Evolutionary conservation across 2,888 invertebrate genomes (phyloP), one percentile per base, ranked within the genome.

Genomic region (Troides oblongomaculatus): DNA sequence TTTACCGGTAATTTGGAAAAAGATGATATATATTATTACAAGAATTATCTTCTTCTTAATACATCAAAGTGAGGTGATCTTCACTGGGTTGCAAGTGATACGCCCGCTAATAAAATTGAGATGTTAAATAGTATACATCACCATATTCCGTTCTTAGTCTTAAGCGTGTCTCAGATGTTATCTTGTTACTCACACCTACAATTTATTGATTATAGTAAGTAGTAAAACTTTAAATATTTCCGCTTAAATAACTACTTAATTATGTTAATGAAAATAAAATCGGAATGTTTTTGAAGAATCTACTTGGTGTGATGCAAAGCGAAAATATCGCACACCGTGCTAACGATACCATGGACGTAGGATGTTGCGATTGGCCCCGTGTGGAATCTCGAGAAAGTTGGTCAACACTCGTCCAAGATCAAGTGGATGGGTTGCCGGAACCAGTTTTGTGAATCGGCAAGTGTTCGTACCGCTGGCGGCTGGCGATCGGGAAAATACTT

Each of bases 311-410:
- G 30, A 30, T 46, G 46, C n/a, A 57, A 43, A 36, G 61, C 64
- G 59, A 65, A 65, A 69, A 69, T 50, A 39, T 66, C 66, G 58
- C 59, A 53, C 36, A 60, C 64, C 43, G 43, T 21, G 18, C 57
- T 21, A 43, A 56, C 43, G 62, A 73, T 74, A 74, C 73, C 68
- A 67, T 70, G 72, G 74, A 71, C 74, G 79, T 84, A 82, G 80
- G 80, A 80, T 78, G 81, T 83, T 84, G 79, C 76, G 77, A 61
- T 75, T 77, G 82, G 78, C 78, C 81, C 78, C 81, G 77, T 77
- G 82, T 81, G 90, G 92, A 91, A 92, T 92, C 91, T 90, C 84
- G 91, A 84, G 92, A 92, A 92, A 92, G 92, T 92, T 89, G 89
- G 88, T 87, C 88, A 86, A 81, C 84, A 82, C 82, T 78, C 80